Evolutionary conservation across 2,888 invertebrate species (phyloP), one percentile per base, ranked within the genome.

Genomic region (Epirrhoe alternata): DNA sequence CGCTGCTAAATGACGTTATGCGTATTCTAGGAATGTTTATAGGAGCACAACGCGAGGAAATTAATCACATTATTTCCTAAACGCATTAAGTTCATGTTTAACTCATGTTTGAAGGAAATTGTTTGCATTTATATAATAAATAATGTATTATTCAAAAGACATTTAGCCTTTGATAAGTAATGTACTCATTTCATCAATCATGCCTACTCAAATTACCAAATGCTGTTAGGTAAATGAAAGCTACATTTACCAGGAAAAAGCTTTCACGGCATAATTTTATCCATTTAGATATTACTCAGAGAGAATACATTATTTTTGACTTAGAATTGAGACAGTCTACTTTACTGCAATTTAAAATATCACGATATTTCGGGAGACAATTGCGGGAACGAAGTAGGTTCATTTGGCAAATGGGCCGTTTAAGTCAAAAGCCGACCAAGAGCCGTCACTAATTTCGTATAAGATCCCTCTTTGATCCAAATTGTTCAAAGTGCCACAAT

Each of bases 401-500:
- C 14, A 16, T 47, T 16, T 47, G 14, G 14, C 47, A 47, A 10
- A 45, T n/a, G 47, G 6, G 6, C 14, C 50, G 30, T 51, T 59
- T 42, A 42, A 17, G 38, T 52, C 24, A 16, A 51, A 59, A 59
- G 50, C 16, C 60, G 52, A 10, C 6, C 1, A 53, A 12, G 33
- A 45, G 54, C 50, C 45, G 10, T 35, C 62, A 60, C 55, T 61
- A 45, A 63, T 67, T 62, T 61, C 55, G 35, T 54, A 38, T 31
- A 47, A 35, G 54, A 58, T 59, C 61, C 49, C 62, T 65, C 77
- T 75, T 70, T 72, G 72, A 73, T 65, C 35, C 76, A 81, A 83
- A 83, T 83, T 83, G 82, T 76, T 79, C 81, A 82, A 83, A 83
- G 84, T 77, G 76, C 71, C 74, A 74, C 80, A 81, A 82, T 82